Evolutionary conservation across 2,113 vertebrate genomes (phyloP), one percentile per base, ranked within the genome.

Genomic region (Perccottus glenii): DNA sequence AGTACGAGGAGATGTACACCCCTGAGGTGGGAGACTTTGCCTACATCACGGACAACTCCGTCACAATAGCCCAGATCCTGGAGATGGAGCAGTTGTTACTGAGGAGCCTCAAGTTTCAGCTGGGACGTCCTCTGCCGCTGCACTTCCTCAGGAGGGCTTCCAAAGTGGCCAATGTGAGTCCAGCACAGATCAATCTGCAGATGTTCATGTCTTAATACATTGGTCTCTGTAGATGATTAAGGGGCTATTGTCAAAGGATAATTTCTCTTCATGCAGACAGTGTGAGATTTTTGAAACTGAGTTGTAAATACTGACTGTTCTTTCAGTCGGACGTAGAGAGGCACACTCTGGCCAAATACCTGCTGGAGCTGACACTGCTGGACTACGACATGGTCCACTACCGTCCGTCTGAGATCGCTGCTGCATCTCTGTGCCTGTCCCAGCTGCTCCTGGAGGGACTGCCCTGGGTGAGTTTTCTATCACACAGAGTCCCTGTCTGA

Each of bases 331-430:
- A 97, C 10, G 89, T 92, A 4, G 93, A 95, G 66, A 92, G 94
- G 19, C 96, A 99, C 65, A 97, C 94, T 0, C 89, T 99, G 65
- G 95, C 95, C 42, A 99, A 98, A 51, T 99, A 99, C 9, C 85
- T 99, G 35, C 95, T 98, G 94, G 98, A 99, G 82, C 84, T 99
- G 87, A 95, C 96, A 0, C 93, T 99, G 2, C 14, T 93, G 0
- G 97, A 99, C 88, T 99, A 98, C 0, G 87, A 94, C 45, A 96
- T 98, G 96, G 95, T 96, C 5, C 96, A 98, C 67, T 91, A 93
- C 5, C 90, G 86, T 8, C 98, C 97, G 1, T 99, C 96, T 1
- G 94, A 94, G 87, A 73, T 96, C 0, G 97, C 96, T 0, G 95
- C 97, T 0, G 96, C 97, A 0, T 89, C 96, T 0, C 82, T 96